These are phyloP conservation scores for Drosophila nigromelanica DNA, from an alignment of 1,140 invertebrate species.

Conservation along the genomic window DNA sequence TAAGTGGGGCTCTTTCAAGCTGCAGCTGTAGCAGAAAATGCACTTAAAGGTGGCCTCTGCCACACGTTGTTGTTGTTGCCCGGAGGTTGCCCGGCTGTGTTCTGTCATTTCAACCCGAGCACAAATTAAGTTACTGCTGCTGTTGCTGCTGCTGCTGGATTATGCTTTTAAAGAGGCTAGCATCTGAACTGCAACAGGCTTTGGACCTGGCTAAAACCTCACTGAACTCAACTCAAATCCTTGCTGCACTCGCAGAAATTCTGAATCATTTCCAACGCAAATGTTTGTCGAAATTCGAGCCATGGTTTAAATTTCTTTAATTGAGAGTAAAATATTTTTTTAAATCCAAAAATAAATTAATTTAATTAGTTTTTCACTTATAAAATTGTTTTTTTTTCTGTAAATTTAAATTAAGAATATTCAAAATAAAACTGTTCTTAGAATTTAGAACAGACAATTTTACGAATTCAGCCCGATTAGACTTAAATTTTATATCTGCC, in stretches of 20 bases:
- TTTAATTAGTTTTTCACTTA: too few relatives aligned
- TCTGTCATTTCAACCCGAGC: constrained; percentile 24
- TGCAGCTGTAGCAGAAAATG: constrained; percentile 43
- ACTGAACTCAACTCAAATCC: constrained; percentile 1
- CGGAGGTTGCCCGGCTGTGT: not conserved
- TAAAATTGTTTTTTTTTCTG: too few relatives aligned
- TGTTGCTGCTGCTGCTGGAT: constrained; percentile 11
- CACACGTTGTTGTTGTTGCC: not conserved
- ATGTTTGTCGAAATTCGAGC: not conserved
- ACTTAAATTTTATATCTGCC: too few relatives aligned
- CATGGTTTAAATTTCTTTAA: not conserved
- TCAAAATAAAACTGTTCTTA: too few relatives aligned
- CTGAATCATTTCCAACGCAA: too few relatives aligned
- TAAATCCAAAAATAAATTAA: too few relatives aligned
- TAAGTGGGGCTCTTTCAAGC: constrained; percentile 16
- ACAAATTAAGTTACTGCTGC: constrained; percentile 27
- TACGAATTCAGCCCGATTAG: too few relatives aligned
- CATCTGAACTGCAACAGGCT: not conserved
- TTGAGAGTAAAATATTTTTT: too few relatives aligned
- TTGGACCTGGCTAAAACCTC: not conserved
- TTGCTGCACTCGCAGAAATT: not conserved
- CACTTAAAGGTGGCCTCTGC: constrained; percentile 21
- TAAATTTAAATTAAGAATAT: too few relatives aligned
- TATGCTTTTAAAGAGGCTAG: constrained; percentile 34
- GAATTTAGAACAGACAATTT: too few relatives aligned